Evolutionary conservation across 2,113 vertebrate genomes (phyloP), one percentile per base, ranked within the genome.

Genomic region (Micronycteris hirsuta): DNA sequence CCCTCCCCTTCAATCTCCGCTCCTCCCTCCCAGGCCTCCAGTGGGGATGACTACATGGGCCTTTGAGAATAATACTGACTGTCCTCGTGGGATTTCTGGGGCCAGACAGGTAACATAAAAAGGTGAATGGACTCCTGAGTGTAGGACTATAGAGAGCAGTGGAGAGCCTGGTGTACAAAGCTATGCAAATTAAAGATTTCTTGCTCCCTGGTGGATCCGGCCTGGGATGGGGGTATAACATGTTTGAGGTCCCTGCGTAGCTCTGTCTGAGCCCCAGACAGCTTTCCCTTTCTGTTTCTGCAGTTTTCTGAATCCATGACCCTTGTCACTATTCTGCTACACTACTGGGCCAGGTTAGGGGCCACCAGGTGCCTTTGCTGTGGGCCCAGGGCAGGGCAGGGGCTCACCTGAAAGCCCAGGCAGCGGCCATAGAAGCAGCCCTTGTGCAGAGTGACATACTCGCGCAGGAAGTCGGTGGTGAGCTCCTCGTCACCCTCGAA

Each of bases 391-490:
- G 3, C 38, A n/a, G 76, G 58, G 38, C 36, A 82, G 58, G 24
- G 22, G 24, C 97, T 97, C 95, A 99, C 99, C 99, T 99, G 99
- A 97, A 99, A 99, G 93, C 99, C 99, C 47, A 99, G 98, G 94
- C 99, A 99, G 45, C 99, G 99, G 22, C 99, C 99, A 1, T 99
- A 99, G 98, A 99, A 99, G 98, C 99, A 99, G 52, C 99, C 99
- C 96, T 99, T 99, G 97, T 99, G 99, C 98, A 99, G 99, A 0
- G 99, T 99, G 87, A 98, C 89, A 61, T 99, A 99, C 97, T 99
- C 99, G 0, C 93, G 97, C 52, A 99, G 97, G 82, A 99, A 99
- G 94, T 98, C 99, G 49, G 99, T 98, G 0, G 98, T 99, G 56
- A 99, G 97, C n/a, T 98, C 98, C 54, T 99, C 99, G 0, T 98